Base-by-base conservation (phyloP, 2,888 invertebrate species). In the Eupithecia subfuscata region DNA sequence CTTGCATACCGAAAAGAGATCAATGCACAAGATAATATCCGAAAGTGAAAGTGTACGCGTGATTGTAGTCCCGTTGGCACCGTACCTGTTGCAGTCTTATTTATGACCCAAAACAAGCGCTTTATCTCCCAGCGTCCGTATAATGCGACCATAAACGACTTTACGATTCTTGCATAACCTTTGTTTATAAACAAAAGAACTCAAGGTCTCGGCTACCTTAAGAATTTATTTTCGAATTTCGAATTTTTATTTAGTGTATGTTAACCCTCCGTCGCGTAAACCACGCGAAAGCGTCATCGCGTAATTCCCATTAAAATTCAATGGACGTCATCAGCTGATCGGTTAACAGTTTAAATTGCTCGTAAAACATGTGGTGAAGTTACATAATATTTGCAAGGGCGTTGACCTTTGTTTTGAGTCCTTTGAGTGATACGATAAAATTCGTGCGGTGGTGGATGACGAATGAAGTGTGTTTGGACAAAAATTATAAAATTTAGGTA, bases 21-120 rank as follows among this genome's bases (percentile, higher is more conserved):
- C 89, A 87, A 89, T 92, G 87, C 87, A 86, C 86, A 89, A 89
- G 92, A 92, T 92, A 92, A 91, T 88, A 89, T 87, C 88, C 85
- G 89, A 93, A 92, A 94, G 92, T 88, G 94, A 94, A 91, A 94
- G 94, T 90, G 87, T 87, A 89, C 89, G 88, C 92, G 91, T 93
- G 92, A 92, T 90, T 90, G 90, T 88, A 91, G 89, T 91, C 92
- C 92, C 91, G 92, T 90, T 92, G 89, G 89, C 92, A 90, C 86
- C 83, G 88, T 95, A 95, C 95, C 95, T 94, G 95, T 95, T 95
- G 95, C 94, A 91, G 92, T 88, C 91, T 93, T 94, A 95, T 95
- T 95, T 95, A 94, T 92, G 95, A 93, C 90, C 94, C 93, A 93
- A 93, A 95, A 95, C 95, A 95, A 93, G 88, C 94, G 93, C 92